Percentiles rank a stretch among this genome's conserved stretches.
Conservation (phyloP, 2,888 invertebrate species). For the Pachydiplax longipennis region DNA sequence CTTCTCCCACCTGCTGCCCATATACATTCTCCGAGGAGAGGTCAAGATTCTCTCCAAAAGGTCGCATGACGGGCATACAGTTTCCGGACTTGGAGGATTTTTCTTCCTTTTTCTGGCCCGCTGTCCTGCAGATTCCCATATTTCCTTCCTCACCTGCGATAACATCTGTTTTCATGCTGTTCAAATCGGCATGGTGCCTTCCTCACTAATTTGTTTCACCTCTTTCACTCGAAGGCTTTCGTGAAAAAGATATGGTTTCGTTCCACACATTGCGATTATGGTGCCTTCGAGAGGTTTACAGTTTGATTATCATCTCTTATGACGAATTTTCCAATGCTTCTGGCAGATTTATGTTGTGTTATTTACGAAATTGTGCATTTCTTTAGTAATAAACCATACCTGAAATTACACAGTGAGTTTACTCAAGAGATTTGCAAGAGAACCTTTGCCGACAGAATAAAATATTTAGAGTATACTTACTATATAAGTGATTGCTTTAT, state of each 20-base stretch:
- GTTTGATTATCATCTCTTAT: too few relatives aligned
- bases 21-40: background rate
- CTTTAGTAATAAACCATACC: too few relatives aligned
- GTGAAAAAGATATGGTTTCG: background rate
- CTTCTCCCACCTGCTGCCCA: background rate
- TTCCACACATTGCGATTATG: too few relatives aligned
- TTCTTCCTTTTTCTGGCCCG: background rate
- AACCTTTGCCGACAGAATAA: too few relatives aligned
- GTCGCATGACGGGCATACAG: background rate
- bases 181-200: background rate
- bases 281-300: too few relatives aligned
- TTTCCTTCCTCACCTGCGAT: background rate
- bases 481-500: too few relatives aligned
- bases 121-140: background rate
- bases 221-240: background rate
- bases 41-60: background rate
- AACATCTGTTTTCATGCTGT: background rate
- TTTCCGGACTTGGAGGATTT: background rate
- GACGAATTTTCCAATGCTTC: too few relatives aligned
- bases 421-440: too few relatives aligned
- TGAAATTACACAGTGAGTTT: too few relatives aligned
- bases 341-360: too few relatives aligned
- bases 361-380: too few relatives aligned
- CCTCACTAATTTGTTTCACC: background rate
- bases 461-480: too few relatives aligned